Conservation (phyloP, 2,888 invertebrate species). For the Oligia strigilis region DNA sequence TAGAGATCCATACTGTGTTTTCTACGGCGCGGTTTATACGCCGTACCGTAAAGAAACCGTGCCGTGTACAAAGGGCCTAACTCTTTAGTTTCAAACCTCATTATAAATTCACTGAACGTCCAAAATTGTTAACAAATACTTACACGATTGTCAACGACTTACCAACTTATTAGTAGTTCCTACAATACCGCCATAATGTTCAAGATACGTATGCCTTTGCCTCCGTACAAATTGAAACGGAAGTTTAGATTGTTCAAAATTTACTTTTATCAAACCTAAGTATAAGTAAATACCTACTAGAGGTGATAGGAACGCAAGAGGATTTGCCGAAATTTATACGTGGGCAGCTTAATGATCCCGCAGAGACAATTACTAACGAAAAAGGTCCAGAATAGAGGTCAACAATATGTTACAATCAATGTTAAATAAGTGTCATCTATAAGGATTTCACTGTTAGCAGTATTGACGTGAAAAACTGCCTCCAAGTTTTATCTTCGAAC, state of each 20-base stretch:
- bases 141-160: conserved; percentile 50
- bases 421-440: conserved; percentile 70
- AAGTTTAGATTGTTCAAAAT: conserved; percentile 38
- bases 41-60: neutral
- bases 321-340: conserved; percentile 76
- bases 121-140: conserved; percentile 60
- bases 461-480: conserved; percentile 49
- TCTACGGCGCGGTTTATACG: neutral
- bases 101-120: conserved; percentile 57
- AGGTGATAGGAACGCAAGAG: conserved; percentile 52
- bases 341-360: conserved; percentile 77
- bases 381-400: conserved; percentile 76
- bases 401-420: conserved; percentile 79
- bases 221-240: conserved; percentile 18
- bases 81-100: conserved; percentile 29
- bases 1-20: neutral
- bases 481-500: conserved; percentile 53
- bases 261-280: conserved; percentile 32
- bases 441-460: conserved; percentile 61
- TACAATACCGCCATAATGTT: conserved; percentile 26
- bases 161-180: conserved; percentile 55
- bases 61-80: neutral
- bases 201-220: conserved; percentile 21
- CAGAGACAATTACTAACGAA: conserved; percentile 76
- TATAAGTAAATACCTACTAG: conserved; percentile 19